These are phyloP conservation scores for human DNA, from an alignment of 2,113 vertebrate genomes.

Conservation along the genomic window GRCh38 chr11:68674001-68674500, in stretches of 20 bases:
- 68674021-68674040: background rate
- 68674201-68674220: background rate
- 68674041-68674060: background rate
- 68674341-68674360: conserved; percentile 66
- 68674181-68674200: fast-evolving
- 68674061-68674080: fast-evolving
- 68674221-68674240: background rate
- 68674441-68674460: background rate
- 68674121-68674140: fast-evolving
- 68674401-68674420: background rate
- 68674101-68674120: background rate
- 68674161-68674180: fast-evolving
- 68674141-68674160: fast-evolving
- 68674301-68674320: conserved; percentile 52
- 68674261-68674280: conserved; percentile 36
- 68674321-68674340: conserved; percentile 69
- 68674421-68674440: background rate
- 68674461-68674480: background rate
- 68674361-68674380: background rate
- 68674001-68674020: background rate
- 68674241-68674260: conserved; percentile 48
- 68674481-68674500: background rate
- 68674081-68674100: background rate
- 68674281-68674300: conserved; percentile 50
- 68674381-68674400: background rate